Evolutionary conservation across 2,113 vertebrate species (phyloP).

Genomic region (Dolichotis patagonum): DNA sequence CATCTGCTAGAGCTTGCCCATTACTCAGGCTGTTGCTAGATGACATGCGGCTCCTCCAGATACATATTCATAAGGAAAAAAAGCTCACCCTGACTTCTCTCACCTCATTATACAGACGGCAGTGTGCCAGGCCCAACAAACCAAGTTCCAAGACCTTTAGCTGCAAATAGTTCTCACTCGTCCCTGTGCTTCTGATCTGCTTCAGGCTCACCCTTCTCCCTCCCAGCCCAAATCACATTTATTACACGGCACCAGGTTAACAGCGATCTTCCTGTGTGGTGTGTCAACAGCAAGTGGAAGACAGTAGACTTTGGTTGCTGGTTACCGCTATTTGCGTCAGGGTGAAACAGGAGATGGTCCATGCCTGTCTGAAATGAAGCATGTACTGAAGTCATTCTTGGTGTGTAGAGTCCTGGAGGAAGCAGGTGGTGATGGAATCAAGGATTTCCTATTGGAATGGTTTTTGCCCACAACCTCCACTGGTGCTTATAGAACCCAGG

Average conservation of each 20-base stretch:
- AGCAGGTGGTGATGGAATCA: background rate
- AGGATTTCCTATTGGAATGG: background rate
- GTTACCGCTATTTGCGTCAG: background rate
- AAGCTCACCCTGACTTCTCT: slow-evolving; percentile 67
- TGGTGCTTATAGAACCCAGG: background rate
- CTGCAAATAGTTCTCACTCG: slow-evolving; percentile 87
- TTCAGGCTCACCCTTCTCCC: slow-evolving; percentile 80
- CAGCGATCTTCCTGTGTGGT: slow-evolving; percentile 76
- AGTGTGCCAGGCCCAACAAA: slow-evolving; percentile 85
- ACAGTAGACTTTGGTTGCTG: background rate
- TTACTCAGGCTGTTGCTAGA: slow-evolving; percentile 85
- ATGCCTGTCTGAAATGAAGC: background rate
- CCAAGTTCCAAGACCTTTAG: slow-evolving; percentile 89
- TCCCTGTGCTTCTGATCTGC: slow-evolving; percentile 49
- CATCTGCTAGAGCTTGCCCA: slow-evolving; percentile 79
- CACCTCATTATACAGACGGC: slow-evolving; percentile 86
- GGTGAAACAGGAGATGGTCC: background rate
- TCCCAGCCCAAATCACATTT: background rate
- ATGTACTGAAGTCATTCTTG: background rate
- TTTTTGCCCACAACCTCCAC: background rate
- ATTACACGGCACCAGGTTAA: slow-evolving; percentile 76
- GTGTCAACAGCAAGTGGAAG: background rate
- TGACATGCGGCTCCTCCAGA: slow-evolving; percentile 82
- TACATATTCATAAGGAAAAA: slow-evolving; percentile 85
- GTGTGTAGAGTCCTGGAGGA: background rate